Base-by-base conservation (phyloP, 2,113 vertebrate genomes). In the Channa maculata region DNA sequence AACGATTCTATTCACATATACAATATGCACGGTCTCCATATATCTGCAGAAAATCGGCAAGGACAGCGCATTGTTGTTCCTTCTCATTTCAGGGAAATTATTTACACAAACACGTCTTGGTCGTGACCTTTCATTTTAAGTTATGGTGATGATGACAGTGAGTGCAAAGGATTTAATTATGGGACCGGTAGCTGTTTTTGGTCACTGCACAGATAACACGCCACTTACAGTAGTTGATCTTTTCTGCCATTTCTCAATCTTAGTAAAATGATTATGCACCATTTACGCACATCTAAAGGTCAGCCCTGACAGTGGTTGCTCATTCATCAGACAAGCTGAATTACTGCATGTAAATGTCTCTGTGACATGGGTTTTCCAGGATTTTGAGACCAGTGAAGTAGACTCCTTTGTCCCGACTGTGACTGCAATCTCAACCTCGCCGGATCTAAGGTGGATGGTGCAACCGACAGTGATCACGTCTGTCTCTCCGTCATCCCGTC, bases 381-480 rank as follows among this genome's bases (percentile, higher is more conserved):
- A 96, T 70, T 71, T 86, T 14, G 95, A 96, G 34, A 83, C 92
- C 75, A 77, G 92, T 2, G 93, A 90, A 68, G 92, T 94, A 65
- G 95, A 93, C 55, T 82, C 93, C 90, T 96, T 96, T 88, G 96
- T 96, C 78, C 97, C 97, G 46, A 96, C 95, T 4, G 94, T 96
- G 87, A 96, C 95, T 55, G 94, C 95, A 67, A 94, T 96, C 83
- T 96, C 96, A 12, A 95, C 94, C 57, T 95, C 95, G 15, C 94
- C 94, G n/a, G 95, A 95, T 84, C 91, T 96, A 48, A 95, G 94
- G 86, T 96, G 96, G 96, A 93, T 95, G 92, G 96, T 96, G 78
- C 95, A 96, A 84, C 95, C 96, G 45, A 89, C 94, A 33, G 89
- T 95, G 53, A 92, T 95, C 84, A 94, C 95, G 54, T 94, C 95